Base-by-base conservation (phyloP, 2,888 invertebrate species). In the Tachina fera region DNA sequence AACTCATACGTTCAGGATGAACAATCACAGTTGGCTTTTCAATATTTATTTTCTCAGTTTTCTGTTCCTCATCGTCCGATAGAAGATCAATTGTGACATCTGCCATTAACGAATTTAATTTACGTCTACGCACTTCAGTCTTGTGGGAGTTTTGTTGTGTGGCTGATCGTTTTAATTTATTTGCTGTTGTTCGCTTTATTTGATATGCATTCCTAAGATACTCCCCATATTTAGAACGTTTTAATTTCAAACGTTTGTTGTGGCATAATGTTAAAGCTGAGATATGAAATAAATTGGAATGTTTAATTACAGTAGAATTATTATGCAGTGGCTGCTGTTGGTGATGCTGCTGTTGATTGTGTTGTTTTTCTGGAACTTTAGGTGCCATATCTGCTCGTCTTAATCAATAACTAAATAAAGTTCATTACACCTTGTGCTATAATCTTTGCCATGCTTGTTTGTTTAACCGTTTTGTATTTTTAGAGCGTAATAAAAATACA, bases 241-340 rank as follows among this genome's bases (percentile, higher is more conserved):
- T 90, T 47, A 88, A 87, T 79, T 91, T 91, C n/a, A 92, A 89
- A 45, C 92, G 91, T 86, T 90, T 88, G 81, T 92, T 92, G 80
- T 90, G 89, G 78, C 92, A 92, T 76, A 86, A 71, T 13, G 60
- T 79, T 19, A 43, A n/a, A 43, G 86, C 86, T 45, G 92, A 91
- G 68, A 92, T 91, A 87, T 90, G 90, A 87, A 92, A 91, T 71
- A 89, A 90, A 87, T 88, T 90, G 92, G 92, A 90, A 91, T 92
- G 92, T 86, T 88, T 87, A 87, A 89, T 83, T 78, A 22, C 71
- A 22, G 45, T 11, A 39, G 63, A 43, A 43, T 49, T 78, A 39
- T 70, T 74, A 11, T 78, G 80, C 6, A 49, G 61, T 11, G 56
- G 75, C 56, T 56, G 49, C 53, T 75, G 51, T 11, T 49, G 39